Base-by-base conservation (phyloP, 2,888 invertebrate genomes). In the Syritta pipiens region DNA sequence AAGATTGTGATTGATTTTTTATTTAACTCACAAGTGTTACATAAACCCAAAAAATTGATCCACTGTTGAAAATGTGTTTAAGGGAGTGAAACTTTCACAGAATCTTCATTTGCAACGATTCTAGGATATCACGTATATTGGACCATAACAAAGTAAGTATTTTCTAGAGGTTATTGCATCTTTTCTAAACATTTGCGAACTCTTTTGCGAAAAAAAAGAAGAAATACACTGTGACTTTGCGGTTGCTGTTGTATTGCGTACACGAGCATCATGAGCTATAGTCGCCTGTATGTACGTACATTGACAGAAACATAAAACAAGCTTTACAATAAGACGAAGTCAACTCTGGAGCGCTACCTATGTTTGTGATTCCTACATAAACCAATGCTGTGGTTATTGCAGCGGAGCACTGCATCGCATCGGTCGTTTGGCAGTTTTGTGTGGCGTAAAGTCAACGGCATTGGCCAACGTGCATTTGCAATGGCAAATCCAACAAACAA, bases 381-480 rank as follows among this genome's bases (percentile, higher is more conserved):
- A 62, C 44, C 17, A 42, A 55, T 48, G n/a, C 28, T 32, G 53
- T 60, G 44, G 30, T 22, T 42, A 37, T 28, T 26, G 28, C n/a
- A 60, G 46, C 44, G 37, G 5, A 14, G 6, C 17, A 6, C 37
- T 14, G 49, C 37, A 57, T 59, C 19, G 17, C 26, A 68, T 68
- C 49, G 57, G 26, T 37, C 32, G 48, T 4, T 26, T 17, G 42
- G 24, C 53, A 17, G 55, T 60, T 60, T 37, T 62, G 49, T 68
- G 48, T 44, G 55, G 72, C 49, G 22, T 46, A 24, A 72, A 72
- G 72, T 79, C 79, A 79, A 67, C 57, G 60, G 72, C 60, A 57
- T 65, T 79, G 72, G 72, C 37, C 65, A 72, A 60, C 67, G 30
- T 51, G 67, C 72, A 72, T 72, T 67, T 79, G 79, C 72, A 79